A percentile compares a stretch with the other conserved stretches of the same genome.
Conservation (phyloP, 1,140 invertebrate species). For the Mesaphorura yosii region DNA sequence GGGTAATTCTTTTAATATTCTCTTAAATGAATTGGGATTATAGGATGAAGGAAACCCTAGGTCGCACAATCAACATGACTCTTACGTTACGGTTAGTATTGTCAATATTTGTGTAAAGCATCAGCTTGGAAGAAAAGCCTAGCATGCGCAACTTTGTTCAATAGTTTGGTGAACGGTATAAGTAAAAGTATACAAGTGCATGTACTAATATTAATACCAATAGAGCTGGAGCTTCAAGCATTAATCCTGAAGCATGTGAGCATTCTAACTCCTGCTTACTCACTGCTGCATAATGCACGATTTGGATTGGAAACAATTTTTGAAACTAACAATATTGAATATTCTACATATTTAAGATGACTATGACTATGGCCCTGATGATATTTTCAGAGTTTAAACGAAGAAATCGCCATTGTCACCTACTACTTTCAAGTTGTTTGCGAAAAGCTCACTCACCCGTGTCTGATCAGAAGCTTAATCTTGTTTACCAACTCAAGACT, state of each 20-base stretch:
- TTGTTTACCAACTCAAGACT: slow-evolving; percentile 19
- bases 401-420: slow-evolving; percentile 28
- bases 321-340: not conserved
- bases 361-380: not conserved
- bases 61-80: slow-evolving; percentile 26
- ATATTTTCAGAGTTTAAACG: slow-evolving; percentile 27
- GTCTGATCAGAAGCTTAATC: slow-evolving; percentile 17
- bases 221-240: no score
- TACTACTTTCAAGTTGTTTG: slow-evolving; percentile 26
- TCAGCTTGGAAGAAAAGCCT: no score
- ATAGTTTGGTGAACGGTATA: no score
- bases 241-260: not conserved
- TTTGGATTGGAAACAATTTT: not conserved
- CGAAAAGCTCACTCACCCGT: slow-evolving; percentile 21
- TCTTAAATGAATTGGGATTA: slow-evolving; percentile 6
- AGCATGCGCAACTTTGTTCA: no score
- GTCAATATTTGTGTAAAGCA: no score
- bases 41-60: slow-evolving; percentile 30
- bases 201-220: no score
- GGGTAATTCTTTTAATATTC: no score
- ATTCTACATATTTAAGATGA: not conserved
- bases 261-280: not conserved
- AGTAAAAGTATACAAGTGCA: no score
- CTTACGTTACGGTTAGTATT: slow-evolving; percentile 32
- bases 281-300: not conserved